Percentiles rank a stretch among this genome's conserved stretches.
Evolutionary conservation across 2,888 invertebrate genomes (phyloP).

Genomic region (Ditylenchus weischeri): DNA sequence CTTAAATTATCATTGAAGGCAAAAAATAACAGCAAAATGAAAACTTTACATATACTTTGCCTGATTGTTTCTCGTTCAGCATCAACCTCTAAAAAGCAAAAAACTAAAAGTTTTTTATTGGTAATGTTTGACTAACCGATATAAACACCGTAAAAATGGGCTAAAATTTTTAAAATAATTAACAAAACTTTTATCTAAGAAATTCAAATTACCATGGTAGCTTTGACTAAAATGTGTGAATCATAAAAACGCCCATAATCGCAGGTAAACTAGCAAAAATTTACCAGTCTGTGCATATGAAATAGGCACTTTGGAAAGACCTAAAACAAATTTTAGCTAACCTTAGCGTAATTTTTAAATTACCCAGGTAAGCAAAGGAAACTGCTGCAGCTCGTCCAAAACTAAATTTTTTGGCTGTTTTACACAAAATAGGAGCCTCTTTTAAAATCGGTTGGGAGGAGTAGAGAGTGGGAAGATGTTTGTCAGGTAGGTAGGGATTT

Average conservation of each 20-base stretch:
- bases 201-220: neutral
- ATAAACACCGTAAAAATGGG: neutral
- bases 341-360: slow-evolving; percentile 21
- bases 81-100: neutral
- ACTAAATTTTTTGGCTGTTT: neutral
- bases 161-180: neutral
- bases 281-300: slow-evolving; percentile 45
- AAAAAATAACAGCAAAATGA: no score
- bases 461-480: no score
- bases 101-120: neutral
- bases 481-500: no score
- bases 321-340: slow-evolving; percentile 27
- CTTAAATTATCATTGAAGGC: neutral
- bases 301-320: slow-evolving; percentile 43
- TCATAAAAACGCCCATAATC: slow-evolving; percentile 71
- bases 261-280: slow-evolving; percentile 73
- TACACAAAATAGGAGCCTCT: no score
- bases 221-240: neutral
- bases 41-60: slow-evolving; percentile 1
- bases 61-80: slow-evolving; percentile 4
- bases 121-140: neutral
- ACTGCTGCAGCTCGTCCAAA: slow-evolving; percentile 32
- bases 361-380: slow-evolving; percentile 39
- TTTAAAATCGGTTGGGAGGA: no score
- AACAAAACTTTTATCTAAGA: neutral